Percentiles rank a stretch among this genome's conserved stretches.
Conservation (phyloP, 1,140 invertebrate species). For the Drosophila oshimai region DNA sequence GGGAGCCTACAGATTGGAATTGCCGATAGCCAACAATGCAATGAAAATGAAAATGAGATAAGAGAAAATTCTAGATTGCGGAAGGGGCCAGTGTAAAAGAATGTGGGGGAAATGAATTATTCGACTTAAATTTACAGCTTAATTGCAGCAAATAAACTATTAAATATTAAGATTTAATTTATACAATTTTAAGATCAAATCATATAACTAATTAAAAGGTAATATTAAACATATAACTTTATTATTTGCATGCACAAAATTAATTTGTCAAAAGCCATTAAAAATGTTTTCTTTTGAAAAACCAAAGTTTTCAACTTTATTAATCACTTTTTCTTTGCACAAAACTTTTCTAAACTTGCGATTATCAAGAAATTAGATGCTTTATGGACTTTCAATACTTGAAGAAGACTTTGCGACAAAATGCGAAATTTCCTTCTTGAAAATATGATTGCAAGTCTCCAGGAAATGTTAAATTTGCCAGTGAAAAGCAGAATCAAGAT, state of each 20-base stretch:
- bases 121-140: neutral
- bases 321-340: neutral
- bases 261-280: neutral
- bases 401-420: neutral
- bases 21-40: constrained; percentile 35
- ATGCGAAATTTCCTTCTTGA: neutral
- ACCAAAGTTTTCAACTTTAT: neutral
- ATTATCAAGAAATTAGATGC: constrained; percentile 30
- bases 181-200: neutral
- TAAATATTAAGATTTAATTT: neutral
- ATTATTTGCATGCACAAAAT: neutral
- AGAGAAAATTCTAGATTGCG: constrained; percentile 28
- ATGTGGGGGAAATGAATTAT: neutral
- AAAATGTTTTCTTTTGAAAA: neutral
- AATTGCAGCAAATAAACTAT: constrained; percentile 1
- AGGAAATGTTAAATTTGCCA: constrained; percentile 16
- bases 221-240: neutral
- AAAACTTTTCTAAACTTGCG: constrained; percentile 12
- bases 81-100: neutral
- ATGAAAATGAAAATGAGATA: constrained; percentile 21
- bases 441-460: constrained; percentile 12
- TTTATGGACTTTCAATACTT: constrained; percentile 26
- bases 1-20: constrained; percentile 41
- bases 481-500: constrained; percentile 9
- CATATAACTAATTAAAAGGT: no score